Conservation (phyloP, 2,888 invertebrate genomes). For the Bugula neritina region DNA sequence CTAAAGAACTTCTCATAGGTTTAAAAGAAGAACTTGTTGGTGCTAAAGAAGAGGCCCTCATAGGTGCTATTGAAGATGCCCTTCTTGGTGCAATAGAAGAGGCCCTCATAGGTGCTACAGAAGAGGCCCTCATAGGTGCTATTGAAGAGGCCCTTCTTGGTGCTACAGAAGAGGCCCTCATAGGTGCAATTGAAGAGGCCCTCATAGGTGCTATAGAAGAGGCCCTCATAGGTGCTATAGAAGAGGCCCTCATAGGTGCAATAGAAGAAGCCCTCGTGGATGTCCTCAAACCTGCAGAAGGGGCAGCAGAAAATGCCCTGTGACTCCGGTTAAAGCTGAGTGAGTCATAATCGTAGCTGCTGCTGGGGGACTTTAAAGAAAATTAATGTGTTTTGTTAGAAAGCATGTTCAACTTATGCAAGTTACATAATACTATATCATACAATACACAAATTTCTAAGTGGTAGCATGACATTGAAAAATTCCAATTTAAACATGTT, state of each 20-base stretch:
- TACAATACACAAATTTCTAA: not conserved
- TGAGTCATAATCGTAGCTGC: not conserved
- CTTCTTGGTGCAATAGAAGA: not conserved
- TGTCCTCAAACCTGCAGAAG: not conserved
- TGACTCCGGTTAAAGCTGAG: not conserved
- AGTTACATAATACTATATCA: not conserved
- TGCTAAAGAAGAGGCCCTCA: not conserved
- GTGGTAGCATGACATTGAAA: no score
- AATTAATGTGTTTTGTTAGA: no score
- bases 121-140: not conserved
- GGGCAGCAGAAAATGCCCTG: conserved; percentile 8
- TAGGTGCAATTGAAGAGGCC: not conserved
- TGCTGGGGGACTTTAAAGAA: not conserved
- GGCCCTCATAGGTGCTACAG: not conserved
- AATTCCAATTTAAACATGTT: no score
- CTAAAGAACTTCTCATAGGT: not conserved
- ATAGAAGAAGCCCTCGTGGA: not conserved
- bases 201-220: not conserved
- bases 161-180: not conserved
- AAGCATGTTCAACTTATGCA: no score
- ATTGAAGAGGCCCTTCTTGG: not conserved
- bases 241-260: not conserved
- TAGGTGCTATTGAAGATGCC: not conserved
- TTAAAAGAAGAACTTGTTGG: not conserved
- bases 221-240: not conserved